phyloP scores from a whole-genome alignment of 2,113 vertebrate species.

The Saccopteryx leptura region DNA sequence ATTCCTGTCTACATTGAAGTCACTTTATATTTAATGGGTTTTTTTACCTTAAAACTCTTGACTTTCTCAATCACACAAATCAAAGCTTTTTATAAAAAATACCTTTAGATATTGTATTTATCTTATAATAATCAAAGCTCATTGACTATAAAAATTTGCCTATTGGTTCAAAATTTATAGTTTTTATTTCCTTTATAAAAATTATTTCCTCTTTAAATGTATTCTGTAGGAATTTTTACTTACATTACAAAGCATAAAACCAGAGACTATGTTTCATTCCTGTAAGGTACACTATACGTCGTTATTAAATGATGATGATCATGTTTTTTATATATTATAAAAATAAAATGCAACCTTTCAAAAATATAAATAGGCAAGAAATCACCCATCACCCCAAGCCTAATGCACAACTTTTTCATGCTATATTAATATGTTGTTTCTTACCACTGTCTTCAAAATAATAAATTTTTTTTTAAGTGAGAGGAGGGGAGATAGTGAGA shows the following conservation, averaged over 20 bases:
- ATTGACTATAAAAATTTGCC: slow-evolving; percentile 8
- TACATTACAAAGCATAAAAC: not conserved
- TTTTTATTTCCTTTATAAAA: not conserved
- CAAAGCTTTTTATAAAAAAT: not conserved
- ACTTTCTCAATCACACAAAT: not conserved
- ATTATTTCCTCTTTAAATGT: slow-evolving; percentile 25
- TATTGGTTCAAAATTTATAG: not conserved
- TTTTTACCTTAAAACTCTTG: slow-evolving; percentile 27
- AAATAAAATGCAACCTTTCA: slow-evolving; percentile 38
- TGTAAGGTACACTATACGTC: not conserved
- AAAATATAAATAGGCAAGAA: not conserved
- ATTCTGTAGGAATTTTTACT: slow-evolving; percentile 43
- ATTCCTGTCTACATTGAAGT: not conserved
- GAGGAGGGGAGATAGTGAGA: too few species aligned
- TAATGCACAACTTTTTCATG: not conserved
- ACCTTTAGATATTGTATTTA: not conserved
- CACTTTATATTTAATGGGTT: not conserved
- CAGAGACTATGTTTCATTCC: not conserved
- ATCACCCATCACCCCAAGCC: not conserved
- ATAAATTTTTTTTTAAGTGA: not conserved
- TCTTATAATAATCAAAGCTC: not conserved
- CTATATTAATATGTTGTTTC: not conserved
- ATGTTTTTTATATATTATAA: not conserved
- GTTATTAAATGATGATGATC: not conserved
- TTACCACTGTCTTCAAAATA: slow-evolving; percentile 8